A percentile compares a stretch with the other conserved stretches of the same genome.
Conservation (phyloP, 2,113 vertebrate species). For the Calidris pygmaea region DNA sequence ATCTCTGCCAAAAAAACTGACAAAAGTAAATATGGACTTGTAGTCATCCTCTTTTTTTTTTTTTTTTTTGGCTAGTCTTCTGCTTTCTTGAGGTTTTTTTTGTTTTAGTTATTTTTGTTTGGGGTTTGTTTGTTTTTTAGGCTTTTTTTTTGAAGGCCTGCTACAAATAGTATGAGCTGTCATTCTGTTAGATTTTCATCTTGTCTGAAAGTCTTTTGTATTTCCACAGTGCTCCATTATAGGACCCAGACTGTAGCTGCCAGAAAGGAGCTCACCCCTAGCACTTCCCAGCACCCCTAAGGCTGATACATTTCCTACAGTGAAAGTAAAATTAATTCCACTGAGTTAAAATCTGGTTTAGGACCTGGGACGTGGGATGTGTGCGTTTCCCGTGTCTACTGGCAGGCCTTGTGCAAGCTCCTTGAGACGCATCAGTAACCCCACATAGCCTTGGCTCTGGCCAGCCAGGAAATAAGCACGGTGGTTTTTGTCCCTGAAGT, state of each 20-base stretch:
- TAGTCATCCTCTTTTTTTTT: not conserved
- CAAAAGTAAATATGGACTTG: not conserved
- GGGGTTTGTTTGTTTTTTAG: not conserved
- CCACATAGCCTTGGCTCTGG: not conserved
- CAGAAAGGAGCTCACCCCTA: not conserved
- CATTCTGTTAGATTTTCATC: not conserved
- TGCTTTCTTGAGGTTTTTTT: not conserved
- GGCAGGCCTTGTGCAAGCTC: not conserved
- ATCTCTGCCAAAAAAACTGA: not conserved
- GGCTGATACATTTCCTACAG: not conserved
- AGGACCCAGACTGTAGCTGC: not conserved
- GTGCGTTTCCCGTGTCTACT: fast-evolving
- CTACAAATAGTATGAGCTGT: not conserved
- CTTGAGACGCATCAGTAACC: not conserved
- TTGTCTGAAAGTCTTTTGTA: not conserved
- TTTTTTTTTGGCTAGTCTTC: not conserved
- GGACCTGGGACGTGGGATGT: fast-evolving
- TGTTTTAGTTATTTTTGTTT: not conserved
- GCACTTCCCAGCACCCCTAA: not conserved
- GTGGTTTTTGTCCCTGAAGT: not conserved
- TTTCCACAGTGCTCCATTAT: not conserved
- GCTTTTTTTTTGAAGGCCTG: not conserved
- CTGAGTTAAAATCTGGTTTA: not conserved
- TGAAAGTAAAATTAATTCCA: not conserved
- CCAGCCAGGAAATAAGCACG: not conserved